Conservation (phyloP, 2,797 vertebrate species). For the Periophthalmus magnuspinnatus region DNA sequence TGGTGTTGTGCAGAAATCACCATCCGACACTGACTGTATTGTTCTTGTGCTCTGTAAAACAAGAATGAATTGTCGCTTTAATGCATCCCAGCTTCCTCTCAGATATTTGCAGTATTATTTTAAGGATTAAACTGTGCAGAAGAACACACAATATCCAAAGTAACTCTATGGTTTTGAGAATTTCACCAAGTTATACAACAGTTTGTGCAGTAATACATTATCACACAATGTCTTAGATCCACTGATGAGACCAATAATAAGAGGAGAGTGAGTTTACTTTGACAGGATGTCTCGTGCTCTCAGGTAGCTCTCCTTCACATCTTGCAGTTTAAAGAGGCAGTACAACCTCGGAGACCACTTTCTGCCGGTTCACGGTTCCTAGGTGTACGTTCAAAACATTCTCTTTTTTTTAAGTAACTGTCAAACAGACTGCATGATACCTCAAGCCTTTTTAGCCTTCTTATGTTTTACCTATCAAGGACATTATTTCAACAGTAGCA, state of each 20-base stretch:
- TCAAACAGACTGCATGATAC: constrained; percentile 37
- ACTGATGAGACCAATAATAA: constrained; percentile 9
- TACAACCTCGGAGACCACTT: constrained; percentile 27
- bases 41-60: constrained; percentile 36
- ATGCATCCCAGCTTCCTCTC: constrained; percentile 30
- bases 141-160: constrained; percentile 8
- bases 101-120: constrained; percentile 26
- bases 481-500: constrained; percentile 33
- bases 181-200: not conserved
- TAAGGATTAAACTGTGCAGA: constrained; percentile 6
- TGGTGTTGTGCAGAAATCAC: constrained; percentile 49
- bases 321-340: constrained; percentile 38
- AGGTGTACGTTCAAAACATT: constrained; percentile 15
- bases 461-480: constrained; percentile 26
- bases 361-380: constrained; percentile 34
- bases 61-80: constrained; percentile 23
- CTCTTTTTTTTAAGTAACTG: constrained; percentile 22
- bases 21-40: constrained; percentile 49
- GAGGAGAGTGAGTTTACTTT: constrained; percentile 6
- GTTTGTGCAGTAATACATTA: constrained; percentile 2
- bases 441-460: constrained; percentile 49
- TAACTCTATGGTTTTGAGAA: not conserved
- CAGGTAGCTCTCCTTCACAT: constrained; percentile 59
- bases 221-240: constrained; percentile 3
- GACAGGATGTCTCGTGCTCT: constrained; percentile 52